Evolutionary conservation across 2,797 vertebrate species (phyloP).

Genomic region (Caiman crocodilus): DNA sequence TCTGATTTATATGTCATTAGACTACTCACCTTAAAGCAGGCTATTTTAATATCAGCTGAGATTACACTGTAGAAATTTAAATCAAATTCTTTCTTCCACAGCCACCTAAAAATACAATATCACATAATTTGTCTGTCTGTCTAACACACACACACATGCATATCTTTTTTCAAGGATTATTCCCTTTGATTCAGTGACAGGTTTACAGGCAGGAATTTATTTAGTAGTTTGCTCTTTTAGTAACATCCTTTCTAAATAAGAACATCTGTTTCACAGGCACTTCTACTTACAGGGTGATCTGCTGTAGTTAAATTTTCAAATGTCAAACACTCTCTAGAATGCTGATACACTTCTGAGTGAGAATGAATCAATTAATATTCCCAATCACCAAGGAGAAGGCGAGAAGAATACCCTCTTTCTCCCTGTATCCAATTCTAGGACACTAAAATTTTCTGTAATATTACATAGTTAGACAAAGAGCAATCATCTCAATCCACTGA

Average conservation of each 20-base stretch:
- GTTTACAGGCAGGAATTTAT: conserved; percentile 63
- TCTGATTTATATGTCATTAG: neutral
- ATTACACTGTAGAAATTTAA: conserved; percentile 2
- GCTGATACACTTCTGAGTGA: conserved; percentile 36
- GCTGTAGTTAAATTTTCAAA: conserved; percentile 75
- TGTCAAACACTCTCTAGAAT: conserved; percentile 71
- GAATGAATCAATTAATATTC: conserved; percentile 41
- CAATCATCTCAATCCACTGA: neutral
- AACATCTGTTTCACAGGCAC: conserved; percentile 68
- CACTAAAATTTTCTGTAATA: neutral
- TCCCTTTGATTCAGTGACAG: conserved; percentile 62
- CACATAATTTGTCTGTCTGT: neutral
- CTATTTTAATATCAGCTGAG: conserved; percentile 23
- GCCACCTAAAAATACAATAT: neutral
- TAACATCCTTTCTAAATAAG: conserved; percentile 67
- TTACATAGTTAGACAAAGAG: neutral
- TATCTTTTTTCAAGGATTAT: neutral
- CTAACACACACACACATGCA: no score
- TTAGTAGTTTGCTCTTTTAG: conserved; percentile 70
- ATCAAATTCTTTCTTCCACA: conserved; percentile 45
- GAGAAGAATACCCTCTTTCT: neutral
- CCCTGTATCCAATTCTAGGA: neutral
- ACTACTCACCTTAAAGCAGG: conserved; percentile 1
- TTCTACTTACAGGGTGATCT: conserved; percentile 67
- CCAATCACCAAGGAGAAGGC: neutral